Percentiles rank a stretch among this genome's conserved stretches.
These are phyloP conservation scores for Hyperoplus immaculatus DNA, from an alignment of 2,797 vertebrate genomes.

Conservation along the genomic window DNA sequence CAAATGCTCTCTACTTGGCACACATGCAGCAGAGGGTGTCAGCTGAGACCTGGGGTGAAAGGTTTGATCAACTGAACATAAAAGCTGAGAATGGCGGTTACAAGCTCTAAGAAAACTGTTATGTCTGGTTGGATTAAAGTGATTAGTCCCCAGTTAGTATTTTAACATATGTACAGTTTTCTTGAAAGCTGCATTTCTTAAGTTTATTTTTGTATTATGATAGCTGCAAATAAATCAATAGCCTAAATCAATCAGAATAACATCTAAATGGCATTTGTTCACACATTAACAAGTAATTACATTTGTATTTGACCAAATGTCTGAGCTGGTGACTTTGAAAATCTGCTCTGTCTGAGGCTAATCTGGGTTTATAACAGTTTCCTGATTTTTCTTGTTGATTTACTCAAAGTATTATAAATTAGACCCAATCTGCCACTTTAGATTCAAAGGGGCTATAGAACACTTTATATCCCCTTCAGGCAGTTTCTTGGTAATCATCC, in stretches of 20 bases:
- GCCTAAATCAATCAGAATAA: neutral
- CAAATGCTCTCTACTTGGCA: neutral
- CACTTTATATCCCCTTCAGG: constrained; percentile 34
- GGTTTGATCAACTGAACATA: neutral
- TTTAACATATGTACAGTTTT: constrained; percentile 3
- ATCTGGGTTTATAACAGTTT: neutral
- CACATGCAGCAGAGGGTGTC: constrained; percentile 20
- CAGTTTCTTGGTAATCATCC: constrained; percentile 48
- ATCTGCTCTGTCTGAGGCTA: neutral
- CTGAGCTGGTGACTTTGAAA: neutral
- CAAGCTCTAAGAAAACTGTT: constrained; percentile 7
- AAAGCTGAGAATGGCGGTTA: neutral
- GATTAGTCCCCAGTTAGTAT: constrained; percentile 27
- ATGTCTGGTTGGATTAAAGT: constrained; percentile 41
- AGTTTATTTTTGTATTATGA: neutral
- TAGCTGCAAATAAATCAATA: neutral
- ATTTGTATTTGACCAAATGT: neutral
- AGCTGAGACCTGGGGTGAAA: constrained; percentile 19
- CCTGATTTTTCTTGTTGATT: neutral
- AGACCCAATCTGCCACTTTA: neutral
- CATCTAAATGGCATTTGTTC: neutral
- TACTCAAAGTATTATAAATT: neutral
- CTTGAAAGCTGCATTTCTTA: neutral
- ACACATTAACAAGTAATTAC: neutral
- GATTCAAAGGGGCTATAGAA: constrained; percentile 8